Evolutionary conservation across 2,888 invertebrate genomes (phyloP), one percentile per base, ranked within the genome.

Genomic region (Drosophila lutescens): DNA sequence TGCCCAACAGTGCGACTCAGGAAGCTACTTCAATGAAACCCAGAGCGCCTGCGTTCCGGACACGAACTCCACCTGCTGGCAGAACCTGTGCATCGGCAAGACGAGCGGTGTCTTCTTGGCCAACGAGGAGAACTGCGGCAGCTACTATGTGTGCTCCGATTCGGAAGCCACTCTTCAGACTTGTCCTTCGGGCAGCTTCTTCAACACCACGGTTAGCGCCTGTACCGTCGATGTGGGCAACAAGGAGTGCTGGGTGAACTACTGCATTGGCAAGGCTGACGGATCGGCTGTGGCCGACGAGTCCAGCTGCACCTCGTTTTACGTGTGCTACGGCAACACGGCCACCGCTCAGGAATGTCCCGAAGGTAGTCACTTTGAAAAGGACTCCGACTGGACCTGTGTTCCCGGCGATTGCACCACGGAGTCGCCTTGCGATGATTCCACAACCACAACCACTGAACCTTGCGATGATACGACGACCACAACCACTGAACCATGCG

Each of bases 121-220:
- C 0, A 68, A 85, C 56, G 38, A 8, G 0, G 56, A 47, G 0
- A 75, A 72, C 36, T 90, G 91, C 46, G 54, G 66, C 44, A 67
- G 34, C 15, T 91, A 79, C 69, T 84, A 80, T 9, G 30, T 79
- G 0, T 91, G 91, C 58, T 4, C 72, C 4, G 36, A 74, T 4
- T 47, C 76, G 12, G 20, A 59, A 2, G 47, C 86, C 13, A 63
- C 60, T 0, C 20, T 41, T 0, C 76, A 86, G 44, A 75, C 6
- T 4, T 91, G 91, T 9, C 10, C 26, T 1, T 38, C 12, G 4
- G 85, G 83, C 10, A 80, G 70, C 44, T 91, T 83, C 57, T 91
- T 81, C 13, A 40, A 85, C 53, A 20, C 8, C 0, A 17, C 5
- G 0, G 0, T 5, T 3, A 5, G 2, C 0, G 68, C 41, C 2